Evolutionary conservation across 2,113 vertebrate genomes (phyloP).

Genomic region (Oreochromis tanganicae): DNA sequence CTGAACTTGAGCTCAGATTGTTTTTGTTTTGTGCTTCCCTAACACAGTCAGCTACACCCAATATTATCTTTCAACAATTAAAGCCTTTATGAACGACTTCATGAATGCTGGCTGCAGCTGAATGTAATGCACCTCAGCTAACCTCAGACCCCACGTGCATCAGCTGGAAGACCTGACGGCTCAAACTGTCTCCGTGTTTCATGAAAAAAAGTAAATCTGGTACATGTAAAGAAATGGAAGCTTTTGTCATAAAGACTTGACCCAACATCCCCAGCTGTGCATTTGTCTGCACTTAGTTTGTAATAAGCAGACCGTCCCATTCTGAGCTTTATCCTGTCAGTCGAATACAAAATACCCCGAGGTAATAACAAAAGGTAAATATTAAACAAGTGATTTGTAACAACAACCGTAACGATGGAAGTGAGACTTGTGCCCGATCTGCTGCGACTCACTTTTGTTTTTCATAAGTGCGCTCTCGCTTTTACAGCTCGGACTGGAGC

Average conservation of each 20-base stretch:
- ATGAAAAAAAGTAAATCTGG: not conserved
- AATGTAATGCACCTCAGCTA: not conserved
- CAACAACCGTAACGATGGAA: accelerated
- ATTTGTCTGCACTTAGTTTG: not conserved
- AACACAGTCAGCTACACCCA: not conserved
- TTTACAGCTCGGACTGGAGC: constrained; percentile 85
- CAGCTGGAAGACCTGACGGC: not conserved
- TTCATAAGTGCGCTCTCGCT: not conserved
- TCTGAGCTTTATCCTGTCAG: not conserved
- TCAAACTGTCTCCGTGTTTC: not conserved
- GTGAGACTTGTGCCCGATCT: not conserved
- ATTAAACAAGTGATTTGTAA: not conserved
- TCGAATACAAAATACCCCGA: accelerated
- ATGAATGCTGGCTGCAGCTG: not conserved
- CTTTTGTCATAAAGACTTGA: too few relatives aligned
- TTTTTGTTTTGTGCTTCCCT: not conserved
- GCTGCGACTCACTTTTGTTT: not conserved
- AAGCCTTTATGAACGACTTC: not conserved
- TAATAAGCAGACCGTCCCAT: not conserved
- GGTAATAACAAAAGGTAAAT: not conserved
- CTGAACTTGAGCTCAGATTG: not conserved
- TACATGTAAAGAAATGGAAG: not conserved
- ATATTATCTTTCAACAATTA: not conserved
- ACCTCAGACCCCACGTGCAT: not conserved
- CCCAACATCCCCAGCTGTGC: not conserved